Percentiles rank a stretch among this genome's conserved stretches.
Evolutionary conservation across 2,888 invertebrate species (phyloP).

Genomic region (Podotricha telesiphe): DNA sequence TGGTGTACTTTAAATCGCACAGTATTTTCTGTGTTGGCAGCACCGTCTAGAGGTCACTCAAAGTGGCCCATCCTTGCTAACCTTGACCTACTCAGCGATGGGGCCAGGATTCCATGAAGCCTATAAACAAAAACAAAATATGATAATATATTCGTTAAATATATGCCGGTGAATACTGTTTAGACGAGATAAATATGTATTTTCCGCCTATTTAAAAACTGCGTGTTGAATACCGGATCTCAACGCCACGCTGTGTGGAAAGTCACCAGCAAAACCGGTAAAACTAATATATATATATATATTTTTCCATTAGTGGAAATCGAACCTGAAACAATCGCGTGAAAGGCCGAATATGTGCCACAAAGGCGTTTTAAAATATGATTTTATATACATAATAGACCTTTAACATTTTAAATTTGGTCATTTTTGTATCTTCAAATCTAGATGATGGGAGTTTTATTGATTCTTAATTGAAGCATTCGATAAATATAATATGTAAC

Average conservation of each 20-base stretch:
- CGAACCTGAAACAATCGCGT: neutral
- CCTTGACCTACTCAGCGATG: constrained; percentile 75
- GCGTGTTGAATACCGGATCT: no score
- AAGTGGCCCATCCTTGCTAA: constrained; percentile 58
- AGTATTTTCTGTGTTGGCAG: constrained; percentile 10
- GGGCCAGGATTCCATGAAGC: constrained; percentile 44
- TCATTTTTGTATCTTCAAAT: neutral
- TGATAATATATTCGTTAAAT: neutral
- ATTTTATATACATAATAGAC: no score
- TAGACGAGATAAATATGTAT: no score
- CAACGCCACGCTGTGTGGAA: no score
- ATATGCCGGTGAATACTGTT: neutral
- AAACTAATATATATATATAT: no score
- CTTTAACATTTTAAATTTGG: neutral
- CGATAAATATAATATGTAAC: neutral
- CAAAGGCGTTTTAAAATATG: no score
- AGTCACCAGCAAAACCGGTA: no score
- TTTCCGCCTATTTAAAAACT: no score
- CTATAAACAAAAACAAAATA: constrained; percentile 14
- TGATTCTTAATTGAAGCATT: neutral
- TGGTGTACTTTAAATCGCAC: neutral
- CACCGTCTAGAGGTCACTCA: constrained; percentile 66
- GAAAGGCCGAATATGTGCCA: no score
- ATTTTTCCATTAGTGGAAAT: neutral
- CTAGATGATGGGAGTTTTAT: neutral